These are phyloP conservation scores for Coboldia fuscipes DNA, from an alignment of 1,140 invertebrate species.

Conservation along the genomic window DNA sequence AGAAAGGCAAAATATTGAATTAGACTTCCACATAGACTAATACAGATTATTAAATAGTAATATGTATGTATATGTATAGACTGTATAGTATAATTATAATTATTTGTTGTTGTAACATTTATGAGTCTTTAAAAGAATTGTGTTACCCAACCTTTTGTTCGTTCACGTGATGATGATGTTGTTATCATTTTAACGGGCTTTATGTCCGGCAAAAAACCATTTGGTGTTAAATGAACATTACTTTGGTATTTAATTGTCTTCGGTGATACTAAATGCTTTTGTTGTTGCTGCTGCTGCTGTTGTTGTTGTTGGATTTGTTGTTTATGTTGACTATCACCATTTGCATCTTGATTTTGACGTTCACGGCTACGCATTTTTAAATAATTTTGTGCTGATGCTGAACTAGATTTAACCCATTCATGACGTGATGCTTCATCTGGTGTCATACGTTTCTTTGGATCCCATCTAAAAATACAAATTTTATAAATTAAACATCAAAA, in stretches of 20 bases:
- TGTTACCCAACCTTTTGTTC: slow-evolving; percentile 1
- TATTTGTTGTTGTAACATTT: too few species aligned
- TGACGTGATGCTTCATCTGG: slow-evolving; percentile 69
- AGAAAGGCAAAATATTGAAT: too few species aligned
- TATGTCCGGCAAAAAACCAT: slow-evolving; percentile 16
- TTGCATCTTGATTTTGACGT: slow-evolving; percentile 3
- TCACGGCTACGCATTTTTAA: slow-evolving; percentile 9
- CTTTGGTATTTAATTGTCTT: slow-evolving; percentile 12
- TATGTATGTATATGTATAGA: too few species aligned
- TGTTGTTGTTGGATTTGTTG: not conserved
- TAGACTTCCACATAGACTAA: too few species aligned
- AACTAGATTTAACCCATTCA: slow-evolving; percentile 39
- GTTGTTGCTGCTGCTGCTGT: slow-evolving; percentile 7
- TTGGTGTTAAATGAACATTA: slow-evolving; percentile 8
- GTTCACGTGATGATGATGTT: not conserved
- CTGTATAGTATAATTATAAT: too few species aligned
- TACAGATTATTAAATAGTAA: too few species aligned
- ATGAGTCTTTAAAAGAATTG: too few species aligned
- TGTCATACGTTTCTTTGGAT: slow-evolving; percentile 78
- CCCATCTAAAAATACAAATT: slow-evolving; percentile 46
- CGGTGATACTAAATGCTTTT: slow-evolving; percentile 18
- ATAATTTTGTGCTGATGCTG: slow-evolving; percentile 17
- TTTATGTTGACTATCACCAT: not conserved
- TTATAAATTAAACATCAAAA: slow-evolving; percentile 3
- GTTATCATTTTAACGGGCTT: slow-evolving; percentile 9